These are phyloP conservation scores for Periphyllus acericola DNA, from an alignment of 2,888 invertebrate species.

Conservation along the genomic window DNA sequence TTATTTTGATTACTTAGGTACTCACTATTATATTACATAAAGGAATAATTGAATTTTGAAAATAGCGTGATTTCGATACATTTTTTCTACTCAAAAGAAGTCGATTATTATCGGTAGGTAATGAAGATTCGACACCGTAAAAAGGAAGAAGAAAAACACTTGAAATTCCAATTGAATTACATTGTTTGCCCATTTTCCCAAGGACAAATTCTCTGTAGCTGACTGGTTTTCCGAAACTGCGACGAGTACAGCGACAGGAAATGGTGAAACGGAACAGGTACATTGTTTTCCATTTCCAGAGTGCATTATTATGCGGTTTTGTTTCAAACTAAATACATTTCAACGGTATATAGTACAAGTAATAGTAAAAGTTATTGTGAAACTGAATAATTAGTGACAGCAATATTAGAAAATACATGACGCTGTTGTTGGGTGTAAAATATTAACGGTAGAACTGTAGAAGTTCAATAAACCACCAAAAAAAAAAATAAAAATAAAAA, in stretches of 20 bases:
- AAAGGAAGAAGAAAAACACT: slow-evolving; percentile 12
- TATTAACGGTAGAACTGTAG: neutral
- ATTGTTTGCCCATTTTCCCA: slow-evolving; percentile 42
- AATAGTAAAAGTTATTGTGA: neutral
- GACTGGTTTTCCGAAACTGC: slow-evolving; percentile 18
- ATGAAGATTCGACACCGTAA: neutral
- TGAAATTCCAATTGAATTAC: slow-evolving; percentile 22
- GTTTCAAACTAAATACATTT: neutral
- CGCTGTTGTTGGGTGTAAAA: neutral
- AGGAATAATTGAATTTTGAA: too few relatives aligned
- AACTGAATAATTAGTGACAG: slow-evolving; percentile 20
- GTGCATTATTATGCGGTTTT: slow-evolving; percentile 1
- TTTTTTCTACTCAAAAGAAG: too few relatives aligned
- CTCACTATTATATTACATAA: too few relatives aligned
- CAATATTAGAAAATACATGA: neutral
- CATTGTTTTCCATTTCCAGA: slow-evolving; percentile 41
- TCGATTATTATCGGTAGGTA: neutral
- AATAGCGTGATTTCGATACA: too few relatives aligned
- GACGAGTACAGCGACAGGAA: slow-evolving; percentile 20
- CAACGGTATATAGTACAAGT: neutral
- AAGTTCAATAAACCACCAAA: neutral
- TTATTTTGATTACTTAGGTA: too few relatives aligned
- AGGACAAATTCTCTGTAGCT: neutral
- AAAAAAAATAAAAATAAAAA: too few relatives aligned
- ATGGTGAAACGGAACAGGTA: neutral